A percentile compares a stretch with the other conserved stretches of the same genome.
Evolutionary conservation across 2,797 vertebrate genomes (phyloP).

Genomic region (Sciaenops ocellatus): DNA sequence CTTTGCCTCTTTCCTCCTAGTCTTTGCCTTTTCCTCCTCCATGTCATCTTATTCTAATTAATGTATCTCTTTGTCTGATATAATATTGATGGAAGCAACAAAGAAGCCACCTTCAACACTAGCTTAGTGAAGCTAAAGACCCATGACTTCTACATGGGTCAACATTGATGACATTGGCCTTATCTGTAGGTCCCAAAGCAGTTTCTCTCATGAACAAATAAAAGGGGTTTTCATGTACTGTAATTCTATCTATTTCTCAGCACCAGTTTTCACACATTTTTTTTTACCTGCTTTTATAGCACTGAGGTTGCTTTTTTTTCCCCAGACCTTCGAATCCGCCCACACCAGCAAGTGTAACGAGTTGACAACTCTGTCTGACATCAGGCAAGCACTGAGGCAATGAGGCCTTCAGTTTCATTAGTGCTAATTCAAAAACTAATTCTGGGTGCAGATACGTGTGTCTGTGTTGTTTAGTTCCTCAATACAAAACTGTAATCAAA

Average conservation of each 20-base stretch:
- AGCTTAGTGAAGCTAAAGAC: neutral
- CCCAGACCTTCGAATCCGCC: no score
- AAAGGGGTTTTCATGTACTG: neutral
- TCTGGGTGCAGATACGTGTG: neutral
- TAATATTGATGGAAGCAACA: constrained; percentile 2
- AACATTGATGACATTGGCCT: no score
- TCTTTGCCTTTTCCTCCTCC: neutral
- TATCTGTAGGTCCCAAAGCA: neutral
- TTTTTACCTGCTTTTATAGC: neutral
- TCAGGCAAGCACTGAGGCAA: neutral
- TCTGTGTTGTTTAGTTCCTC: neutral
- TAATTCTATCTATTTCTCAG: neutral
- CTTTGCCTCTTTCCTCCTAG: neutral
- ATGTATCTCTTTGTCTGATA: neutral
- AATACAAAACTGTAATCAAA: neutral
- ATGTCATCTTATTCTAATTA: constrained; percentile 1
- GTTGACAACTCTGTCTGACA: no score
- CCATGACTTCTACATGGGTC: neutral
- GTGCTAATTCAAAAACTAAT: neutral
- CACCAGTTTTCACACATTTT: neutral
- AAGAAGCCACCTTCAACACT: neutral
- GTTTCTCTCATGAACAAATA: neutral
- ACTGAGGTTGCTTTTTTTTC: neutral
- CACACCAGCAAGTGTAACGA: no score
- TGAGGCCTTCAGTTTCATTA: neutral